Evolutionary conservation across 2,797 vertebrate species (phyloP).

Genomic region (Aselliscus stoliczkanus): DNA sequence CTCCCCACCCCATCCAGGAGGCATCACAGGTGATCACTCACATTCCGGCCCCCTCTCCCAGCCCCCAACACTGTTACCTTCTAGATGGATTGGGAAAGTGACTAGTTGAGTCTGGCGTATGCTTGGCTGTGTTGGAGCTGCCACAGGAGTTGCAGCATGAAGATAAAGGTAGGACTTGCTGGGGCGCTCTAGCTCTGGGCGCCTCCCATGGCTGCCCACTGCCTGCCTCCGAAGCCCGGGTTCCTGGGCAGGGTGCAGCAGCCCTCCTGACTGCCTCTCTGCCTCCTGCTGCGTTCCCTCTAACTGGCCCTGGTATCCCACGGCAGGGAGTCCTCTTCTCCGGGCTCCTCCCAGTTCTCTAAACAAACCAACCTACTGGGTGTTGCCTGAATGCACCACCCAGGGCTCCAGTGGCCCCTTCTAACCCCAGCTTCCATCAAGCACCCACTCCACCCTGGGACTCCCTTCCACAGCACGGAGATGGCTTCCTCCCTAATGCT

Average conservation of each 20-base stretch:
- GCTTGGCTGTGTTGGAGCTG: not conserved
- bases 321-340: not conserved
- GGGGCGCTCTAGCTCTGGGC: fast-evolving
- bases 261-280: not conserved
- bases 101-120: not conserved
- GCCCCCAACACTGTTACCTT: too few relatives aligned
- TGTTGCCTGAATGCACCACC: too few relatives aligned
- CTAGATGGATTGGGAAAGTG: fast-evolving
- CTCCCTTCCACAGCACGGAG: too few relatives aligned
- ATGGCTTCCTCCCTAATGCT: too few relatives aligned
- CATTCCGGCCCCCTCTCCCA: too few relatives aligned
- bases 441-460: not conserved
- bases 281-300: not conserved
- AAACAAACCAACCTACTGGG: too few relatives aligned
- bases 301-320: not conserved
- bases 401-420: not conserved
- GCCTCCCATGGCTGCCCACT: fast-evolving
- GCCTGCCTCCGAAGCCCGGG: not conserved
- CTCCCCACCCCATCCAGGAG: fast-evolving
- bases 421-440: not conserved
- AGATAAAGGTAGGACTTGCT: too few relatives aligned
- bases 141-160: fast-evolving
- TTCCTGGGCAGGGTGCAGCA: not conserved
- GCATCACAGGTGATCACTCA: fast-evolving
- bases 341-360: not conserved